Conservation (phyloP, 2,113 vertebrate genomes). For the Cinclus mexicanus region DNA sequence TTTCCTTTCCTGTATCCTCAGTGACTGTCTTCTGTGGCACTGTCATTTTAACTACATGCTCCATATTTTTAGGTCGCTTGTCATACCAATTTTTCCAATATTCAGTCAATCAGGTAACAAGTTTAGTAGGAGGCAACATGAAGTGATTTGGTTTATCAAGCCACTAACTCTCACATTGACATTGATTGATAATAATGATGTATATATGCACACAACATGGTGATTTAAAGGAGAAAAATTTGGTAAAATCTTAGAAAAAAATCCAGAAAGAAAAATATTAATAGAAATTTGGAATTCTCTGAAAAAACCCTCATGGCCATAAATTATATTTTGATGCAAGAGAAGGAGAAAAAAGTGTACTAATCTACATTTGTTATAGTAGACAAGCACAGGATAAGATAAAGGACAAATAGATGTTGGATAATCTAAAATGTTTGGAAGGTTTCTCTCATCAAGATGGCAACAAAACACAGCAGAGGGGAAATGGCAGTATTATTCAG, state of each 20-base stretch:
- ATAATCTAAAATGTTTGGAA: background rate
- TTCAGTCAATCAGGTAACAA: background rate
- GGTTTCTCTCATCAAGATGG: background rate
- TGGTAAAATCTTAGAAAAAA: background rate
- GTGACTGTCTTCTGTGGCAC: background rate
- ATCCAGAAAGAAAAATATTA: background rate
- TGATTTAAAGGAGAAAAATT: background rate
- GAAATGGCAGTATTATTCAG: background rate
- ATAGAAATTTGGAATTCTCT: background rate
- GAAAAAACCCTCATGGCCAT: background rate
- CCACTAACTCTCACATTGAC: background rate
- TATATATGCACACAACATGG: rapidly evolving
- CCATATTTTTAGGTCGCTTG: background rate
- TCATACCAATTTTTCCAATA: constrained; percentile 32
- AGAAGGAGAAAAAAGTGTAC: background rate
- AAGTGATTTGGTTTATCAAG: background rate
- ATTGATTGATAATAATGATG: constrained; percentile 33
- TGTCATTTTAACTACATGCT: background rate
- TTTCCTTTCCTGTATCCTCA: background rate
- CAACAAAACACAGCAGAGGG: background rate
- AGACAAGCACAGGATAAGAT: background rate
- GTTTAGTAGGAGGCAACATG: background rate
- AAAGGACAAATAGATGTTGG: background rate
- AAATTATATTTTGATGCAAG: background rate
- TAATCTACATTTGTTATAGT: background rate